These are phyloP conservation scores for Pemphredon lugubris DNA, from an alignment of 2,888 invertebrate genomes.

Conservation along the genomic window DNA sequence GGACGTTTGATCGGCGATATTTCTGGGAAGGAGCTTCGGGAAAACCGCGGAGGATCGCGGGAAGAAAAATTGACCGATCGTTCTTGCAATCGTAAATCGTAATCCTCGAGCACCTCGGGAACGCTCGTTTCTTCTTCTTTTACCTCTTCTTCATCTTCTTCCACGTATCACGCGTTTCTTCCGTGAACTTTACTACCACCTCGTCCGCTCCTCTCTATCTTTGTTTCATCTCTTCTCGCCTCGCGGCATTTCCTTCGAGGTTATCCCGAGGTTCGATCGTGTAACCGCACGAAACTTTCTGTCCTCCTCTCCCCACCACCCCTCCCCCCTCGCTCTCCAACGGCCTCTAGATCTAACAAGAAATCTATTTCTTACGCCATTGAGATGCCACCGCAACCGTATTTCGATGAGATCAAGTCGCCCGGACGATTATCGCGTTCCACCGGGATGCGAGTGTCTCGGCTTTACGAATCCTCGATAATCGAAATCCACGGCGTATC, in stretches of 20 bases:
- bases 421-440: not conserved
- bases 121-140: slow-evolving; percentile 35
- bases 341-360: not conserved
- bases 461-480: too few species aligned
- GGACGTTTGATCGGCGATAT: slow-evolving; percentile 14
- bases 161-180: slow-evolving; percentile 68
- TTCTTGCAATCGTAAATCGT: slow-evolving; percentile 73
- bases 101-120: slow-evolving; percentile 67
- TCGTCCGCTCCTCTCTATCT: slow-evolving; percentile 49
- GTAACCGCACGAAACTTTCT: slow-evolving; percentile 32
- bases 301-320: slow-evolving; percentile 25
- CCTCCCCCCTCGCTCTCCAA: not conserved
- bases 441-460: not conserved
- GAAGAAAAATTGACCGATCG: slow-evolving; percentile 58
- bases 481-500: too few species aligned
- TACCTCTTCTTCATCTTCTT: slow-evolving; percentile 53
- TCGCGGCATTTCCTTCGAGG: slow-evolving; percentile 49
- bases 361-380: slow-evolving; percentile 44
- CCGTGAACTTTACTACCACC: slow-evolving; percentile 65
- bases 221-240: slow-evolving; percentile 46
- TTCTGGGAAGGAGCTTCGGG: slow-evolving; percentile 24
- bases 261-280: slow-evolving; percentile 57
- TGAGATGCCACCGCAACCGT: slow-evolving; percentile 27
- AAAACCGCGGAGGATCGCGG: slow-evolving; percentile 29
- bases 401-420: not conserved